phyloP scores from a whole-genome alignment of 1,140 invertebrate genomes.

The Hycleus cichorii region DNA sequence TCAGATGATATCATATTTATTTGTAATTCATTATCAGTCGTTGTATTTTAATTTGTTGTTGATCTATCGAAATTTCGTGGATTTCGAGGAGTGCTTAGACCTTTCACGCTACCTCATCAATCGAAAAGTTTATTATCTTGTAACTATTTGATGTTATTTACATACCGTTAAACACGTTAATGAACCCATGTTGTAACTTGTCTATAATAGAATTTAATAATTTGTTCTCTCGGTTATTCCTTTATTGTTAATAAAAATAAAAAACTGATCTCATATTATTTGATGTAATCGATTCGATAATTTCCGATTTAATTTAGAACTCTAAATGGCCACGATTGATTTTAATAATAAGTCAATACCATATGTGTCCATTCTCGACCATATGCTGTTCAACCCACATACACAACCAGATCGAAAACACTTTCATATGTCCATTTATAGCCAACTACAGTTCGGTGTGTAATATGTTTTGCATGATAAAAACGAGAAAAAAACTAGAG shows the following conservation, averaged over 20 bases:
- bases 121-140: neutral
- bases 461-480: too few species aligned
- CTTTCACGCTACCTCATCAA: neutral
- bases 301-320: neutral
- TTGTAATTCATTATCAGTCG: too few species aligned
- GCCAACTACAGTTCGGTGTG: constrained; percentile 5
- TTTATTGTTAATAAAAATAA: too few species aligned
- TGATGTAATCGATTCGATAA: constrained; percentile 1
- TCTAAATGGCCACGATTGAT: neutral
- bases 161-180: neutral
- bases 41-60: too few species aligned
- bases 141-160: neutral
- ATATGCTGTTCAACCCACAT: constrained; percentile 28
- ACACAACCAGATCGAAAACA: constrained; percentile 20
- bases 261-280: neutral
- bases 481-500: too few species aligned
- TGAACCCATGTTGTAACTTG: neutral
- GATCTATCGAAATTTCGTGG: too few species aligned
- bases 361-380: constrained; percentile 17
- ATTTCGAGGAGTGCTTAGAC: too few species aligned
- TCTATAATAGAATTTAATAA: constrained; percentile 2
- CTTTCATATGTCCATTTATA: constrained; percentile 23
- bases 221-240: neutral
- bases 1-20: too few species aligned
- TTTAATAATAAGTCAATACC: constrained; percentile 11